A percentile compares a stretch with the other conserved stretches of the same genome.
Conservation (phyloP, 2,797 vertebrate genomes). For the Pterois miles region DNA sequence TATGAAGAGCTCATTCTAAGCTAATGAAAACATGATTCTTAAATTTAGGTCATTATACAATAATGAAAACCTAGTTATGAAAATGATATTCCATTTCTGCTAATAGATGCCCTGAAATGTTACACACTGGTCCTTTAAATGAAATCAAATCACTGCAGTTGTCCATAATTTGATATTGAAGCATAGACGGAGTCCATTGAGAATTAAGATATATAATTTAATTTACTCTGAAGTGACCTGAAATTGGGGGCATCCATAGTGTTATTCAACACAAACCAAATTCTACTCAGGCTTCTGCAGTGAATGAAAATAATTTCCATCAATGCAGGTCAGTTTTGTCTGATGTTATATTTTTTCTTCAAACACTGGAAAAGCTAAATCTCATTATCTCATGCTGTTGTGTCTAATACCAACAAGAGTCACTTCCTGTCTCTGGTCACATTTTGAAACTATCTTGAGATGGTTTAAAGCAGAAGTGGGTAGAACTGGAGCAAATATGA, state of each 20-base stretch:
- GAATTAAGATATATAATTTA: not conserved
- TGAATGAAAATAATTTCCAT: not conserved
- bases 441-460: not conserved
- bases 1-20: too few relatives aligned
- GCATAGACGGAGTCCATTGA: not conserved
- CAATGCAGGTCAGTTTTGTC: not conserved
- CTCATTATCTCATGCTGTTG: not conserved
- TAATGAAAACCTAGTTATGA: too few relatives aligned
- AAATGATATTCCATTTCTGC: too few relatives aligned
- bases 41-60: too few relatives aligned
- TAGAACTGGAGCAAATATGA: too few relatives aligned
- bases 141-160: not conserved
- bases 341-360: not conserved
- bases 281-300: not conserved
- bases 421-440: not conserved
- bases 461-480: not conserved
- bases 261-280: not conserved
- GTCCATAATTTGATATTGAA: not conserved
- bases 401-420: too few relatives aligned
- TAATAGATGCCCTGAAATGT: too few relatives aligned
- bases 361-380: not conserved
- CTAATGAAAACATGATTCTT: fast-evolving
- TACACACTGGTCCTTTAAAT: not conserved
- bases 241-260: not conserved
- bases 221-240: not conserved